Percentiles rank a stretch among this genome's conserved stretches.
These are phyloP conservation scores for Clarias macrocephalus DNA, from an alignment of 2,113 vertebrate genomes.

Conservation along the genomic window DNA sequence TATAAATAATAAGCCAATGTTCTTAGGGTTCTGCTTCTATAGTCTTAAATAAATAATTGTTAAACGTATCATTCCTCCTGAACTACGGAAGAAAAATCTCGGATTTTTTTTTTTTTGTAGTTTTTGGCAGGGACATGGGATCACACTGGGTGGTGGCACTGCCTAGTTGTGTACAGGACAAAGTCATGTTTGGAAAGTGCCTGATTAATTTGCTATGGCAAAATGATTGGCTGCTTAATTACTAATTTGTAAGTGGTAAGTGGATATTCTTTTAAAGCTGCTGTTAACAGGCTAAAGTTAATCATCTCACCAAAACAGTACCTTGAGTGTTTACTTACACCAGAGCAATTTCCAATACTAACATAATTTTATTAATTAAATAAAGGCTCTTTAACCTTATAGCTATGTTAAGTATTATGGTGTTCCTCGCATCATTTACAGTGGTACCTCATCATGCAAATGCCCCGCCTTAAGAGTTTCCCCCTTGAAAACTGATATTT, in stretches of 20 bases:
- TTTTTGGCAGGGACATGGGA: background rate
- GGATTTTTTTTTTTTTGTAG: background rate
- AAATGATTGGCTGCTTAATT: background rate
- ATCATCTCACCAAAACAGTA: background rate
- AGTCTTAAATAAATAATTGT: conserved; percentile 65
- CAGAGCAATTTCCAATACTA: background rate
- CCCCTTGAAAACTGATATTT: no score
- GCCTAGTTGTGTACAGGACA: background rate
- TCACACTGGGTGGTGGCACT: background rate
- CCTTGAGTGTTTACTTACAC: background rate
- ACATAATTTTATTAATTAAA: background rate
- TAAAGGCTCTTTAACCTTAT: background rate
- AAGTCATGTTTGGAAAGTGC: background rate
- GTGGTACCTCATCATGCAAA: no score
- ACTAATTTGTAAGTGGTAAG: background rate
- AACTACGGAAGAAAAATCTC: background rate
- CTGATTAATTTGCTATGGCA: background rate
- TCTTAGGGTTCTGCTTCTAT: conserved; percentile 61
- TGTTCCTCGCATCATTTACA: background rate
- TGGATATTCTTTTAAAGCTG: background rate
- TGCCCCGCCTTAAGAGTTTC: no score
- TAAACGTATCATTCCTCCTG: background rate
- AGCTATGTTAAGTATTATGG: background rate
- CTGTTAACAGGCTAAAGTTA: background rate
- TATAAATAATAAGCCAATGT: conserved; percentile 73